Conservation (phyloP, 2,888 invertebrate genomes). For the Clepsis dumicolana region DNA sequence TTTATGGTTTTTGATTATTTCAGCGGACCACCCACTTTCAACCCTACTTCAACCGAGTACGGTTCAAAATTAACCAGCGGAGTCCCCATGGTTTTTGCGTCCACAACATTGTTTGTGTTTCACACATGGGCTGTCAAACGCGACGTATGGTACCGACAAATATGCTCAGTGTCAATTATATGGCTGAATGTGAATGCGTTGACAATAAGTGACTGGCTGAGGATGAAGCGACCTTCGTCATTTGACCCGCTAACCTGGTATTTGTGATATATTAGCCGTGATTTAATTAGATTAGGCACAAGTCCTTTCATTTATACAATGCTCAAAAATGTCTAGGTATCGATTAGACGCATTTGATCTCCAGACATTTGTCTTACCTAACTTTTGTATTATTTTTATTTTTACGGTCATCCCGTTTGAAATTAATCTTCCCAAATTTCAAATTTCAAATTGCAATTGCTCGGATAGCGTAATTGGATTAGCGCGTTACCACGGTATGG, state of each 20-base stretch:
- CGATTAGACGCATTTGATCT: too few species aligned
- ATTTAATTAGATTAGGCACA: too few species aligned
- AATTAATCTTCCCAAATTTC: too few species aligned
- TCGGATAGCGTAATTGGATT: too few species aligned
- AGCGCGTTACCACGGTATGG: too few species aligned
- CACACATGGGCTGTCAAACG: conserved; percentile 39
- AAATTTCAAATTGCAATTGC: too few species aligned
- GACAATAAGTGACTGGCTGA: conserved; percentile 18
- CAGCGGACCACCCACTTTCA: neutral
- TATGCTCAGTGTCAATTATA: conserved; percentile 25
- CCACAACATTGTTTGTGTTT: conserved; percentile 39
- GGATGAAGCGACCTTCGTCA: conserved; percentile 19
- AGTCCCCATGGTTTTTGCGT: conserved; percentile 24
- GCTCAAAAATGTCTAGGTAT: too few species aligned
- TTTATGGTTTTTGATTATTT: conserved; percentile 43
- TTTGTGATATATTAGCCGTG: neutral
- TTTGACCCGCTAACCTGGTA: conserved; percentile 14
- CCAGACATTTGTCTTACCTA: too few species aligned
- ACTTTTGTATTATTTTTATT: too few species aligned
- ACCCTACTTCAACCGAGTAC: conserved; percentile 2
- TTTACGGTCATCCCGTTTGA: too few species aligned
- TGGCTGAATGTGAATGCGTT: conserved; percentile 22
- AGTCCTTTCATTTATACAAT: too few species aligned
- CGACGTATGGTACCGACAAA: conserved; percentile 29
- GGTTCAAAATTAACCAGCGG: conserved; percentile 14